These are phyloP conservation scores for Coreoperca whiteheadi DNA, from an alignment of 2,113 vertebrate genomes.

Conservation along the genomic window DNA sequence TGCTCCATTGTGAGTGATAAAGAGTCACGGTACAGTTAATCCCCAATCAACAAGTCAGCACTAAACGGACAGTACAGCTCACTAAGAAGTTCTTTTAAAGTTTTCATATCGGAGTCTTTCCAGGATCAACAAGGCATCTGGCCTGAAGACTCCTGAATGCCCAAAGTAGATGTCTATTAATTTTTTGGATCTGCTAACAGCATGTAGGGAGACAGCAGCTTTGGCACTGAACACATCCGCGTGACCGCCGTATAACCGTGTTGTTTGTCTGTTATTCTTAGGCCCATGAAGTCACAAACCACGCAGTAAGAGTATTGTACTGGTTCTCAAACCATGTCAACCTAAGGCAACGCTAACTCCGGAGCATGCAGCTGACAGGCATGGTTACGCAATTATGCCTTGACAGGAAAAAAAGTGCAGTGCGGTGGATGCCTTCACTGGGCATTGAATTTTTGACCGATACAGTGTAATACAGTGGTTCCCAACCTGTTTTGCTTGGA, in stretches of 20 bases:
- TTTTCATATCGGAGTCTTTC: slow-evolving; percentile 4
- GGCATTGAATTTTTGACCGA: neutral
- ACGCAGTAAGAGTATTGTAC: too few relatives aligned
- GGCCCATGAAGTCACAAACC: slow-evolving; percentile 11
- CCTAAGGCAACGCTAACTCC: slow-evolving; percentile 25
- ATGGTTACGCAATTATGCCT: slow-evolving; percentile 49
- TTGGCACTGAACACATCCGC: neutral
- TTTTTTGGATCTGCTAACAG: neutral
- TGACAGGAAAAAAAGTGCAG: neutral
- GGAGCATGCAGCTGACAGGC: slow-evolving; percentile 24
- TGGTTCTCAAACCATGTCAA: too few relatives aligned
- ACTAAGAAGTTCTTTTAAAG: slow-evolving; percentile 5
- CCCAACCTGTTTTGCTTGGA: neutral
- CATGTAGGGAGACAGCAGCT: neutral
- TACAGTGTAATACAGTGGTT: neutral
- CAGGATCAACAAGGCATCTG: slow-evolving; percentile 12
- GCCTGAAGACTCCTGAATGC: neutral
- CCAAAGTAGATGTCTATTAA: neutral
- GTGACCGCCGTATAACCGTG: neutral
- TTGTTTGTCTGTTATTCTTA: slow-evolving; percentile 37
- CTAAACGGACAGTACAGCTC: slow-evolving; percentile 8
- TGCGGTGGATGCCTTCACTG: neutral
- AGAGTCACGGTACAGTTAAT: slow-evolving; percentile 37
- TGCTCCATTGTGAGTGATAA: slow-evolving; percentile 46
- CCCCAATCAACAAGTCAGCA: slow-evolving; percentile 52